Percentiles rank a stretch among this genome's conserved stretches.
Conservation (phyloP, 2,888 invertebrate species). For the Mechanitis messenoides region DNA sequence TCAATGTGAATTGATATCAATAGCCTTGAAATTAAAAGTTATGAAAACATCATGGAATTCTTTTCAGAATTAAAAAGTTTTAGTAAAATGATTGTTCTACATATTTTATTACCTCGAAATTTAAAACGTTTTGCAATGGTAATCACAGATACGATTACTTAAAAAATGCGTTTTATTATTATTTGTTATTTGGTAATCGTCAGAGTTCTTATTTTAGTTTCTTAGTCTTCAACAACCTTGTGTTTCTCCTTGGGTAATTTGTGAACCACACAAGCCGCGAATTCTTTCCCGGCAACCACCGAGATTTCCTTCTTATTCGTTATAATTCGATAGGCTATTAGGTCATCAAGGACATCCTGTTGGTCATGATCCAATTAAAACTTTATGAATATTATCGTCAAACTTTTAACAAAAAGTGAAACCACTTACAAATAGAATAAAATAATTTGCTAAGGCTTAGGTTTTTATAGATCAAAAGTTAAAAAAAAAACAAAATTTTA, state of each 20-base stretch:
- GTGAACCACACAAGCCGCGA: constrained; percentile 43
- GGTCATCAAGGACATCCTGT: constrained; percentile 49
- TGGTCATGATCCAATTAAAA: constrained; percentile 34
- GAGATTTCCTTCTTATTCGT: constrained; percentile 41
- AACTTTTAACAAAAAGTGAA: too few species aligned
- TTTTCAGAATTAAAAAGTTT: not conserved
- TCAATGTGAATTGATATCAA: not conserved
- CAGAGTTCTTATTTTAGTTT: not conserved
- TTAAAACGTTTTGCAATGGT: too few species aligned
- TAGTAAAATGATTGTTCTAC: too few species aligned
- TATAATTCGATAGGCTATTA: constrained; percentile 48
- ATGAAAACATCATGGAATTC: not conserved
- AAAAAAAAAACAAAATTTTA: too few species aligned
- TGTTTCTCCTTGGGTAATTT: constrained; percentile 29
- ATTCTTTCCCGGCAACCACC: constrained; percentile 37
- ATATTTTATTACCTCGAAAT: too few species aligned
- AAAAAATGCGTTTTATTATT: too few species aligned
- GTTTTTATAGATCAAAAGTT: too few species aligned
- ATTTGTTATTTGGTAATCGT: too few species aligned
- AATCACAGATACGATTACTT: too few species aligned
- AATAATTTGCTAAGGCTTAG: too few species aligned
- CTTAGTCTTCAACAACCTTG: not conserved
- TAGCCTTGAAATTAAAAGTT: not conserved
- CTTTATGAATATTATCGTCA: not conserved
- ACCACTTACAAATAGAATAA: too few species aligned